Conservation (phyloP, 2,888 invertebrate genomes). For the Drepanosiphum platanoidis region DNA sequence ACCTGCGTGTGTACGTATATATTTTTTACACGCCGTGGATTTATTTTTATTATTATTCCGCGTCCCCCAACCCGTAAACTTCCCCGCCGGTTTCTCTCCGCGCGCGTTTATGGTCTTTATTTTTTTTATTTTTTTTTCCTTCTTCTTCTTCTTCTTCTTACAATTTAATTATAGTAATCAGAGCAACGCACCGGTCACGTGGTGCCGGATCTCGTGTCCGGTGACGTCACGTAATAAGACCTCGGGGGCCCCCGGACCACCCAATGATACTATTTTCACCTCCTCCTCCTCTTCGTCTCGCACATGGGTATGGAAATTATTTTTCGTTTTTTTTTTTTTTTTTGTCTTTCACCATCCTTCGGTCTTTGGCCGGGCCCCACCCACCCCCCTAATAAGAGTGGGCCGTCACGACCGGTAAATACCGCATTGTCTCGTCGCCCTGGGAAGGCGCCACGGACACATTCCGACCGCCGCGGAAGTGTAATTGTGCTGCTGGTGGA, state of each 20-base stretch:
- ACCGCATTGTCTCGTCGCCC: conserved; percentile 37
- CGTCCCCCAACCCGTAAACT: neutral
- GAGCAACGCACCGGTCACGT: conserved; percentile 53
- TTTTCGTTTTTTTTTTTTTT: neutral
- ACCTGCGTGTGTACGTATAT: neutral
- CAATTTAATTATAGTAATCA: conserved; percentile 62
- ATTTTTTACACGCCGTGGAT: neutral
- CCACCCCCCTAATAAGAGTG: conserved; percentile 52
- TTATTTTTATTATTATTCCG: neutral
- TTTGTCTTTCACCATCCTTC: neutral
- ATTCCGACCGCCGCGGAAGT: conserved; percentile 52
- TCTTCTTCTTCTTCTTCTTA: neutral
- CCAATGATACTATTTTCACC: conserved; percentile 51
- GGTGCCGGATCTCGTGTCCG: conserved; percentile 61
- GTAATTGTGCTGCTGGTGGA: conserved; percentile 30
- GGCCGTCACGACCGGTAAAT: conserved; percentile 59
- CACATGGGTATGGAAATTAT: neutral
- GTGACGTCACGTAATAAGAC: conserved; percentile 59
- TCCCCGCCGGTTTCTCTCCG: neutral
- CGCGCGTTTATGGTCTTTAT: neutral
- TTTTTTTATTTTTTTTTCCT: neutral
- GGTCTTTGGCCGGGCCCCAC: conserved; percentile 31
- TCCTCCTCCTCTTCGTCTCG: conserved; percentile 3
- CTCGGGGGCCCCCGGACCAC: conserved; percentile 55
- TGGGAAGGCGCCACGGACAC: conserved; percentile 56